These are phyloP conservation scores for Hypocryptadius cinnamomeus DNA, from an alignment of 2,113 vertebrate species.

Conservation along the genomic window DNA sequence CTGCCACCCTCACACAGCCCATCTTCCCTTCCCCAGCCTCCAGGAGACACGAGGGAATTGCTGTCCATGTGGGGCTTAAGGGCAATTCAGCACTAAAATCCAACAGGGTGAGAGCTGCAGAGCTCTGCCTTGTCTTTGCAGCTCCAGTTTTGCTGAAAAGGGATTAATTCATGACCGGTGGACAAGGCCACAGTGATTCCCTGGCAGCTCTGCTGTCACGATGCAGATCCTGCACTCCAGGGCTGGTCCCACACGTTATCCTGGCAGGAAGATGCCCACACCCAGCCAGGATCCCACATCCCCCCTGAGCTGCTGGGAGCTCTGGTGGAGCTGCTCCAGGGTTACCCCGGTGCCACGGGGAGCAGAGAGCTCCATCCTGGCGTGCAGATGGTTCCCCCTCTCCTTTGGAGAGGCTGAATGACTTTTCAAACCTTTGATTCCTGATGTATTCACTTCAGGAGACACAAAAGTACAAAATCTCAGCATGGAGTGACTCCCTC, in stretches of 20 bases:
- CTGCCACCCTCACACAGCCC: background rate
- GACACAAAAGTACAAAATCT: slow-evolving; percentile 61
- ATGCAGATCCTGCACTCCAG: background rate
- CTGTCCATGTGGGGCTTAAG: background rate
- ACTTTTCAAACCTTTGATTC: slow-evolving; percentile 65
- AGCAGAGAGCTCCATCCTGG: background rate
- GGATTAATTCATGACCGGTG: slow-evolving; percentile 27
- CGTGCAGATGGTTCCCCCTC: slow-evolving; percentile 13
- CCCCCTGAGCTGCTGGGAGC: background rate
- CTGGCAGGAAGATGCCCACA: background rate
- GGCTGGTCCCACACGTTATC: background rate
- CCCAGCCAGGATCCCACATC: background rate
- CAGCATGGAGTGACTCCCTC: slow-evolving; percentile 53
- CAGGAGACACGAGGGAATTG: background rate
- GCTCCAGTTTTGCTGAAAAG: background rate
- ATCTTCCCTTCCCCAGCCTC: background rate
- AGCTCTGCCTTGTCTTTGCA: background rate
- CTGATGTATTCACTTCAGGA: slow-evolving; percentile 44
- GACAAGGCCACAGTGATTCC: background rate
- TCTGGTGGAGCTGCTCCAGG: background rate
- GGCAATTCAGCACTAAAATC: background rate
- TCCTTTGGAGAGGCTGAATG: slow-evolving; percentile 36
- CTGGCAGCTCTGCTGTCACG: background rate
- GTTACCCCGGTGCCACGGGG: background rate
- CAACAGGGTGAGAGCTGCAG: background rate